Evolutionary conservation across 2,797 vertebrate species (phyloP), one percentile per base, ranked within the genome.

Genomic region (Lepilemur septentrionalis): DNA sequence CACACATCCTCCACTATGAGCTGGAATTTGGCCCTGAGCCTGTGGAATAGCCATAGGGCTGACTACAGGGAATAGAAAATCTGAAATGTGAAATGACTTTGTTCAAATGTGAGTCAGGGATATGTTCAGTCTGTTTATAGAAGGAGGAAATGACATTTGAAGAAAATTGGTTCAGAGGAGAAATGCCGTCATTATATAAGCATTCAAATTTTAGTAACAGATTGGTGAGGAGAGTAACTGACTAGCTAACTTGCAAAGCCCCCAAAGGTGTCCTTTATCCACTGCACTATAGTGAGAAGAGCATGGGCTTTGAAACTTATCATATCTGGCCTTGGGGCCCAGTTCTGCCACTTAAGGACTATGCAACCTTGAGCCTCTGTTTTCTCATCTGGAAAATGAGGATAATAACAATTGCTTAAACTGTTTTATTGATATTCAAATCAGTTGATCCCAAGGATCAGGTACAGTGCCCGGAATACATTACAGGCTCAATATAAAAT

Each of bases 91-190:
- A 96, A 95, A 97, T 94, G 57, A 96, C 69, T 97, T 91, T 85
- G 90, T 96, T 96, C 93, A 87, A 72, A 92, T 97, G 63, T 95
- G 87, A 97, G 90, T 96, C 94, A 87, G 88, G 84, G 82, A 97
- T 96, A 85, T 86, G 59, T 95, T 96, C n/a, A 7, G 50, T 94
- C 86, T 94, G 96, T 96, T 97, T 97, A 69, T 69, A 94, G 93
- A 76, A 95, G 78, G 78, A 83, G 82, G 78, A 97, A 91, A 96
- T 92, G 94, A 67, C 92, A 96, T 96, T 96, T 92, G 73, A 94
- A 96, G 92, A 80, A 93, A 97, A 94, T 75, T 87, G 61, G 22
- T 97, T 92, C 76, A 67, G 89, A 85, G 69, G 93, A 96, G 93
- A 96, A 97, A 95, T 69, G 48, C 28, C 94, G 70, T 94, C 94